These are phyloP conservation scores for Vulpes ferrilata DNA, from an alignment of 2,113 vertebrate genomes.

Conservation along the genomic window DNA sequence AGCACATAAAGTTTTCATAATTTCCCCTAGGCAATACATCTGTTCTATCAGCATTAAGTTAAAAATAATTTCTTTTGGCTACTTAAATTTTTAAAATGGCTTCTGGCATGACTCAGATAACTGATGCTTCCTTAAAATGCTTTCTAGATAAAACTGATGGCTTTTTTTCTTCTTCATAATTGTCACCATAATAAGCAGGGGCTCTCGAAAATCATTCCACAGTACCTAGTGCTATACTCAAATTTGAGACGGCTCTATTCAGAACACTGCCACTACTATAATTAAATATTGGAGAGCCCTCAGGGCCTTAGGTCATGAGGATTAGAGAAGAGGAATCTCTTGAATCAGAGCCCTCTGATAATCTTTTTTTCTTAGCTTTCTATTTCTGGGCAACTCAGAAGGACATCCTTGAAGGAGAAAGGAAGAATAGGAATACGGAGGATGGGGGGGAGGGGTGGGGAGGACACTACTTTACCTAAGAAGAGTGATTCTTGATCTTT, in stretches of 20 bases:
- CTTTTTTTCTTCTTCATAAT: not conserved
- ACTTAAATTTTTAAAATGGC: conserved; percentile 3
- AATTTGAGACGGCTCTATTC: not conserved
- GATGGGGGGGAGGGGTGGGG: fast-evolving
- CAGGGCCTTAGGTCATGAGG: not conserved
- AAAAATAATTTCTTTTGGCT: conserved; percentile 22
- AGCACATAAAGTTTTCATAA: not conserved
- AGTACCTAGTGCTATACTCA: not conserved
- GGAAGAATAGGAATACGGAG: not conserved
- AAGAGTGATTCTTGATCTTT: not conserved
- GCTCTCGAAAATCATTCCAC: not conserved
- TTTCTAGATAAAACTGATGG: not conserved
- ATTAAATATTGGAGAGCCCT: not conserved
- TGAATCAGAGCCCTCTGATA: not conserved
- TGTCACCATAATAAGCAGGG: not conserved
- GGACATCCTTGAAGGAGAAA: not conserved
- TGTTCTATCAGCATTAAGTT: not conserved
- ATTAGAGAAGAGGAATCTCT: not conserved
- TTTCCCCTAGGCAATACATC: not conserved
- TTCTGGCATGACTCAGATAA: conserved; percentile 45
- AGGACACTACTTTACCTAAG: not conserved
- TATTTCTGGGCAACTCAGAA: not conserved
- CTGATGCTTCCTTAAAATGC: not conserved
- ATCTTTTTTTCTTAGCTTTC: conserved; percentile 1
- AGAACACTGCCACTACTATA: not conserved